Evolutionary conservation across 2,797 vertebrate species (phyloP), one percentile per base, ranked within the genome.

Genomic region (Florisuga fusca): DNA sequence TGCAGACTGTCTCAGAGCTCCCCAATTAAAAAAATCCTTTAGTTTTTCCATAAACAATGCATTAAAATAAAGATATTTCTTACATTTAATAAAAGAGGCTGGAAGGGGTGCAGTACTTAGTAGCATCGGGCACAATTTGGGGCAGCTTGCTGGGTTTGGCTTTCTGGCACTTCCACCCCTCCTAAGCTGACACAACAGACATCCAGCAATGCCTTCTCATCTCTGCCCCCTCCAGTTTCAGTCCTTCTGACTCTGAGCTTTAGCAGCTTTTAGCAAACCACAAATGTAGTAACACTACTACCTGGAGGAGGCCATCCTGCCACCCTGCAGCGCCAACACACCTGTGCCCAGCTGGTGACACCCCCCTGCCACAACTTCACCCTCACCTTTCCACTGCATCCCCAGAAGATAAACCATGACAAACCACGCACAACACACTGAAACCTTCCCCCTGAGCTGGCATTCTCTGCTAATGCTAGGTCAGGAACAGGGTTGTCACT

Each of bases 381-480:
- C 25, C 50, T n/a, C 27, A 17, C 27, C 55, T 50, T 69, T 34
- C 59, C 3, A 4, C 38, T 29, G n/a, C 71, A 73, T 27, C 6
- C 25, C 57, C 22, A 25, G 57, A 38, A 79, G 38, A 84, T 16
- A 59, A 53, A 41, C 7, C 10, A 22, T 17, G 19, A 26, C 19
- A 69, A 83, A 16, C 12, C 31, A 36, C 0, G 3, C 17, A 41
- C 25, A 51, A 9, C 14, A 14, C 10, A 7, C 48, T 27, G 33
- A 82, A 87, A 59, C 31, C 53, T 57, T 77, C 59, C 46, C 31
- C 5, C 2, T 61, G 38, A 73, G 1, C 25, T 36, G 27, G 31
- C 27, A 64, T 54, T 85, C 62, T 45, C 27, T 50, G 3, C n/a
- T n/a, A 41, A 14, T 0, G 0, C 23, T 23, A 19, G 53, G 13